Evolutionary conservation across 2,113 vertebrate species (phyloP), one percentile per base, ranked within the genome.

Genomic region (Tor tambroides): DNA sequence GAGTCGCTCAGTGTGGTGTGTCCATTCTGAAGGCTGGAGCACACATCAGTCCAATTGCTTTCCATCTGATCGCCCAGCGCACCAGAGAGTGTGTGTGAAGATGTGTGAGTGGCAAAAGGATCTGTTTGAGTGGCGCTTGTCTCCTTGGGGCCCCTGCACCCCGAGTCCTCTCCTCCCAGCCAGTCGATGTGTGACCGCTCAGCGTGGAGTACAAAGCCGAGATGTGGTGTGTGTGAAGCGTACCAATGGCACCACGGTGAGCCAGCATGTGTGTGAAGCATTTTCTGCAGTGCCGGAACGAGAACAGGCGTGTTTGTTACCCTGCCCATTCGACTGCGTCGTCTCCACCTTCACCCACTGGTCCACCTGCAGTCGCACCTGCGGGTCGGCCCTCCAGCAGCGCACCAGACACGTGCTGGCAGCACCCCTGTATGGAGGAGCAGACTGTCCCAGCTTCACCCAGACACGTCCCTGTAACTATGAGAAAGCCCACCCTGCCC

Each of bases 101-200:
- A 94, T 96, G 80, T 97, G 96, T 9, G 94, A 96, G 86, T 96
- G 96, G 96, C 96, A 96, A 89, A 89, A 93, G 19, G 95, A 95
- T 84, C 93, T 97, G 81, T 97, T 96, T 6, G 92, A 95, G 77
- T 97, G 96, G 96, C 95, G 96, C 61, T 90, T 93, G 26, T 95
- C 95, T 0, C 93, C 92, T 59, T 97, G 96, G 96, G 94, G 94
- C 26, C 87, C 67, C 23, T 97, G 96, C 0, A 85, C 91, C 46
- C 94, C 95, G 0, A 87, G 85, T 23, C 86, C 94, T 3, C 61
- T 56, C 0, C 65, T 43, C 23, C 41, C 86, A 11, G 91, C 88
- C 0, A 76, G 89, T 80, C 83, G 80, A 0, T 97, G 96, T 0
- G 90, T 97, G 84, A 96, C 95, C 0, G 96, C 96, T 0, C 96